Base-by-base conservation (phyloP, 2,888 invertebrate genomes). In the Hemistola chrysoprasaria region DNA sequence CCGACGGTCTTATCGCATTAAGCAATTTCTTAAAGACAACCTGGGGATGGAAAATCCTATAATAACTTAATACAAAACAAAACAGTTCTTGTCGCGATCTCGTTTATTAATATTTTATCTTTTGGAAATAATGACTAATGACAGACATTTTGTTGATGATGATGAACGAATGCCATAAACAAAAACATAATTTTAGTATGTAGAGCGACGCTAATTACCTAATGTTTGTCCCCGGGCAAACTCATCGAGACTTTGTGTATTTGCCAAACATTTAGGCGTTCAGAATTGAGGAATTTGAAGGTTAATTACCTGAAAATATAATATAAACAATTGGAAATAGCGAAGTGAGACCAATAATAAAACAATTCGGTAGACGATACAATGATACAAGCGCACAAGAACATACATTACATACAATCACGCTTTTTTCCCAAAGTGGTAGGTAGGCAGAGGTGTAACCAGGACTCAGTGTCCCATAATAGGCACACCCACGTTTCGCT, bases 241-340 rank as follows among this genome's bases (percentile, higher is more conserved):
- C 85, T 85, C 77, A 85, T 82, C 80, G 65, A 72, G 71, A 71
- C 70, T 66, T 71, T 78, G 82, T 72, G 64, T 62, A 65, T 67
- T 75, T 78, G 85, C 84, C 84, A 86, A 85, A 65, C 78, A 72
- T 78, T 78, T 65, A 74, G 65, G 66, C 67, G 71, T 71, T 71
- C 71, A 72, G 69, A 78, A 76, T 78, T 72, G 71, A 76, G 73
- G 76, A 82, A 84, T 76, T 75, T 81, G 82, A 85, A 86, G 83
- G 86, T 80, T 87, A 86, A 79, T 86, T 87, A 85, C 85, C 83
- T 84, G 85, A 79, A 86, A 86, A 77, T 68, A 78, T 67, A 75
- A 73, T 82, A 81, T 61, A 73, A 73, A 79, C 67, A 75, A 77
- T 81, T 68, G 78, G 66, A 53, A 50, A 44, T 49, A 50, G 24